Conservation (phyloP, 2,888 invertebrate genomes). For the Hyposoter didymator region DNA sequence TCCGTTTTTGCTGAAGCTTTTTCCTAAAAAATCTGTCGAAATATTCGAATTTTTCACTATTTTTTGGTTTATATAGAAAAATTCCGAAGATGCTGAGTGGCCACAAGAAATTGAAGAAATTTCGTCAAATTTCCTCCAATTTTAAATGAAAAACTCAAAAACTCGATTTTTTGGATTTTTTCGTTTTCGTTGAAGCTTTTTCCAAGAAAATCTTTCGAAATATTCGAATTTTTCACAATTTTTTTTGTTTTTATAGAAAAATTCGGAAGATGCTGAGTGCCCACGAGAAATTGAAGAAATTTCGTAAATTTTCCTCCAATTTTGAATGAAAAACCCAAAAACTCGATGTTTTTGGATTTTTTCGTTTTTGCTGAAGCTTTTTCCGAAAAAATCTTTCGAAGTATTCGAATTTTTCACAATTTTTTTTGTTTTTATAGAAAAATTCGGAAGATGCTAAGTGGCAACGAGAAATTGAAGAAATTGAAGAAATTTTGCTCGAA, state of each 20-base stretch:
- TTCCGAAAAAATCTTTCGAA: not conserved
- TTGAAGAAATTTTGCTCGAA: no score
- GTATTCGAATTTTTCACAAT: no score
- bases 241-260: constrained; percentile 3
- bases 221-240: no score
- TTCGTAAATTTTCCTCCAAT: constrained; percentile 4
- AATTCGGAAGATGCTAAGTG: constrained; percentile 23
- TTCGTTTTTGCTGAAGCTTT: not conserved
- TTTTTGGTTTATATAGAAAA: no score
- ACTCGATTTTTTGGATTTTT: no score
- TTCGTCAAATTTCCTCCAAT: constrained; percentile 6
- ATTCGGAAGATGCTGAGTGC: constrained; percentile 33
- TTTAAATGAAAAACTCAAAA: no score
- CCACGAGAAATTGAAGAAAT: constrained; percentile 22
- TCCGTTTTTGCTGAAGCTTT: no score
- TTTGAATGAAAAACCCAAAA: not conserved
- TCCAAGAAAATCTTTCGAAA: no score
- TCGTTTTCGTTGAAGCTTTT: no score
- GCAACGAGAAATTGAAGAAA: constrained; percentile 15
- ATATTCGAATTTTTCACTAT: no score
- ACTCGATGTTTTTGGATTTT: not conserved
- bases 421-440: not conserved
- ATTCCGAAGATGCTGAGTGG: constrained; percentile 30
- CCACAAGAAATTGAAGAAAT: constrained; percentile 16
- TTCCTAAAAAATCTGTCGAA: no score